Conservation (phyloP, 2,113 vertebrate genomes). For the Scolopax mira region DNA sequence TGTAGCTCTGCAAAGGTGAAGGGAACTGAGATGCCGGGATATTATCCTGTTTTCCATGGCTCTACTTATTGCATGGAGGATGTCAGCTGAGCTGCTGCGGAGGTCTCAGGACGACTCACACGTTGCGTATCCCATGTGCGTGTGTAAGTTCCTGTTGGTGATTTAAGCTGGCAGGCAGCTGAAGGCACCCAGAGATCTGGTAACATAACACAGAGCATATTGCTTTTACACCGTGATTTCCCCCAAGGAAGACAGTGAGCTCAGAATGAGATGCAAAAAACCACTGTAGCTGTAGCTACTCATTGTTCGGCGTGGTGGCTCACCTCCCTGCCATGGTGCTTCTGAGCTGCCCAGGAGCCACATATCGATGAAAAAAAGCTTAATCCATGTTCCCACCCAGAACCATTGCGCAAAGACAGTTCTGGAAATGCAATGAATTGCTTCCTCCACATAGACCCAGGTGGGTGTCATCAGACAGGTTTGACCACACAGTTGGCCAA, state of each 20-base stretch:
- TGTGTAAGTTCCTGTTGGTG: neutral
- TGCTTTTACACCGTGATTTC: neutral
- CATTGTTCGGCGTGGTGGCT: neutral
- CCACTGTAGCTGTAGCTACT: neutral
- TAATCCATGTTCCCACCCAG: neutral
- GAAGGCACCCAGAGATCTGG: neutral
- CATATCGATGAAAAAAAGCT: rapidly evolving
- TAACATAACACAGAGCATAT: neutral
- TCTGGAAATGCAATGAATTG: neutral
- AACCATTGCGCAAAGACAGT: neutral
- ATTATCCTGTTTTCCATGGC: neutral
- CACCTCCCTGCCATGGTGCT: neutral
- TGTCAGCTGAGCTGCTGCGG: rapidly evolving
- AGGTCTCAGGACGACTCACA: neutral
- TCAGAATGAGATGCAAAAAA: neutral
- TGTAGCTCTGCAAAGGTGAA: neutral
- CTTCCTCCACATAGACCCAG: neutral
- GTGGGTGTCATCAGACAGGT: neutral
- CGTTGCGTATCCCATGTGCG: rapidly evolving
- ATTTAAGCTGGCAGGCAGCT: neutral
- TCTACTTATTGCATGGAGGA: neutral
- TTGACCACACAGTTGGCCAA: neutral
- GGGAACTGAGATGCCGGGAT: neutral
- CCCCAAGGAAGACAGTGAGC: neutral
- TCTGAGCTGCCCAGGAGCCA: neutral